Conservation (phyloP, 2,797 vertebrate genomes). For the Notolepis coatsorum region DNA sequence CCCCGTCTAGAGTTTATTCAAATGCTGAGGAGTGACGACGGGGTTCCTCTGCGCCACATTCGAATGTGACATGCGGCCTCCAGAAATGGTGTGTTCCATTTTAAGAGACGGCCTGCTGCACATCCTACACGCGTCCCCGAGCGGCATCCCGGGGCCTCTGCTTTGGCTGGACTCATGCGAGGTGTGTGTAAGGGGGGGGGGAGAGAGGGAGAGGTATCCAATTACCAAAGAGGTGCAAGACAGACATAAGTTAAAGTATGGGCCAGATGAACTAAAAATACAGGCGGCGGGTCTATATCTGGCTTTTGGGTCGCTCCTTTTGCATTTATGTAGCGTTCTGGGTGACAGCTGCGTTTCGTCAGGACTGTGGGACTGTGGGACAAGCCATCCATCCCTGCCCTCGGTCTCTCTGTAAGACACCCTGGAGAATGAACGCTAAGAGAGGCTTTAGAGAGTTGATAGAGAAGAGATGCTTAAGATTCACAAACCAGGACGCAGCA, state of each 20-base stretch:
- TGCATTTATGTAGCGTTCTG: slow-evolving; percentile 7
- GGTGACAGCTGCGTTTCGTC: slow-evolving; percentile 26
- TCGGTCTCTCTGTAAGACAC: too few species aligned
- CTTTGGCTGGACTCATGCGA: not conserved
- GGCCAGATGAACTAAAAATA: slow-evolving; percentile 20
- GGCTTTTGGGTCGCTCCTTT: slow-evolving; percentile 11
- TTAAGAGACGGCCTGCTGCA: too few species aligned
- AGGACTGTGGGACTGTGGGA: too few species aligned
- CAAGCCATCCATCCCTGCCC: too few species aligned
- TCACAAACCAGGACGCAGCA: too few species aligned
- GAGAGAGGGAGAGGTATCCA: not conserved
- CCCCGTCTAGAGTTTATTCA: slow-evolving; percentile 16
- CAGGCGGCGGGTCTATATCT: slow-evolving; percentile 11
- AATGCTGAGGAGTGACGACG: slow-evolving; percentile 1
- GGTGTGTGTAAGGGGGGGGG: not conserved
- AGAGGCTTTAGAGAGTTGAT: too few species aligned
- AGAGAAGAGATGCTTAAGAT: too few species aligned
- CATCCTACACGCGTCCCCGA: too few species aligned
- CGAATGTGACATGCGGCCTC: not conserved
- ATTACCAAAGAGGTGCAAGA: slow-evolving; percentile 18
- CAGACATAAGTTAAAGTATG: slow-evolving; percentile 3
- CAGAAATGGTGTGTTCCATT: slow-evolving; percentile 6
- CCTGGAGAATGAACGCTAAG: too few species aligned
- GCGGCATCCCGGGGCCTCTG: not conserved
- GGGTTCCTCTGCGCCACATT: not conserved